phyloP scores from a whole-genome alignment of 2,113 vertebrate species.

The Phylloscopus whistleri region DNA sequence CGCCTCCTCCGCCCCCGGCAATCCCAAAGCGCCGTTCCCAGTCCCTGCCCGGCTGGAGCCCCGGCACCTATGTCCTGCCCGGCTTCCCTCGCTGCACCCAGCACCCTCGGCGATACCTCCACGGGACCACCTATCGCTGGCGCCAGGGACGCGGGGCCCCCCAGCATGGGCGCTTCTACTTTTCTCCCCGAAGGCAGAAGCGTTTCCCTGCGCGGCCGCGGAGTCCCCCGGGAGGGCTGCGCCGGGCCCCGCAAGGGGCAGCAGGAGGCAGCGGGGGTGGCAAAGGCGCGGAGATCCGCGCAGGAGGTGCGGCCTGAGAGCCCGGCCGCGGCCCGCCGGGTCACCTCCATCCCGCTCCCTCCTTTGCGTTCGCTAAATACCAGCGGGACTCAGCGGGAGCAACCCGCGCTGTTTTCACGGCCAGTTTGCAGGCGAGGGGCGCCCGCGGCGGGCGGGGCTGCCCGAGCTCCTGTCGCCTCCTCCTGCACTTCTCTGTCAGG shows the following conservation, averaged over 20 bases:
- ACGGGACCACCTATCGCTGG: not conserved
- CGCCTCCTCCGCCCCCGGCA: not conserved
- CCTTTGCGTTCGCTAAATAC: not conserved
- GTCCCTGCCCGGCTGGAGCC: not conserved
- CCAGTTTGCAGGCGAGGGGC: not conserved
- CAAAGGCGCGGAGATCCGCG: not conserved
- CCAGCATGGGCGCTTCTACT: not conserved
- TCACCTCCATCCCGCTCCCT: not conserved
- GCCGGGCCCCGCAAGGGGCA: not conserved
- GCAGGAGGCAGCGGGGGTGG: no score
- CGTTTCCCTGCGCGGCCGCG: not conserved
- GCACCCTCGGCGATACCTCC: not conserved
- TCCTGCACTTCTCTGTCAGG: not conserved
- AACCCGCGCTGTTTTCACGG: not conserved
- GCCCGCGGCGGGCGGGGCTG: not conserved
- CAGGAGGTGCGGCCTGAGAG: not conserved
- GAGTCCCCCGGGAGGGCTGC: not conserved
- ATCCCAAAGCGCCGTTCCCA: not conserved
- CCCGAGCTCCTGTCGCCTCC: not conserved
- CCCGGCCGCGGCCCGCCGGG: not conserved
- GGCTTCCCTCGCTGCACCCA: not conserved
- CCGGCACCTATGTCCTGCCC: not conserved
- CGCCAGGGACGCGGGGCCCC: accelerated
- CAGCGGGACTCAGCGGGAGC: not conserved
- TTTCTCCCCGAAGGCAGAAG: not conserved